phyloP scores from a whole-genome alignment of 2,797 vertebrate species.

The Rhinogobio ventralis region DNA sequence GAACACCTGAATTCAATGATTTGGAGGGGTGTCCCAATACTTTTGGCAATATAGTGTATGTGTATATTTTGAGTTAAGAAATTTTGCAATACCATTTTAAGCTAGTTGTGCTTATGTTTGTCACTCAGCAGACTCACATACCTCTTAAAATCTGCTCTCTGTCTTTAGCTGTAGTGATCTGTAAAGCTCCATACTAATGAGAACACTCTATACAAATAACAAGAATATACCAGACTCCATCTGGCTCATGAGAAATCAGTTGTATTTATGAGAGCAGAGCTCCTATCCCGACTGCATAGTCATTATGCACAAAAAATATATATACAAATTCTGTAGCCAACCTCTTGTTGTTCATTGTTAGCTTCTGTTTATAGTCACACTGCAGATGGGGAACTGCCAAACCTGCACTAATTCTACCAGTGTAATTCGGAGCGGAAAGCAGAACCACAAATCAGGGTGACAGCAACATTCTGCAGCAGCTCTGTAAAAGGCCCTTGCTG shows the following conservation, averaged over 20 bases:
- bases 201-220: conserved; percentile 31
- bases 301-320: conserved; percentile 51
- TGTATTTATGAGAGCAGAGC: conserved; percentile 36
- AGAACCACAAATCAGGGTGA: conserved; percentile 71
- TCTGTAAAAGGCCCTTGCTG: conserved; percentile 54
- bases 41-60: no score
- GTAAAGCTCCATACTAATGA: conserved; percentile 32
- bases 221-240: conserved; percentile 24
- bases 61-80: no score
- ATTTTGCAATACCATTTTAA: no score
- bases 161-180: conserved; percentile 28
- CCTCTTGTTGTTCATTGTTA: conserved; percentile 45
- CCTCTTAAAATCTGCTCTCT: neutral
- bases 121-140: neutral
- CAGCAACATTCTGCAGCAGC: conserved; percentile 72
- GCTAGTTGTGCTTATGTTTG: neutral
- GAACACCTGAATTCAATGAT: no score
- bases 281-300: conserved; percentile 37
- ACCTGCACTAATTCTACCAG: conserved; percentile 57
- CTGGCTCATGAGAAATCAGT: conserved; percentile 45
- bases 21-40: no score
- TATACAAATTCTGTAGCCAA: conserved; percentile 38
- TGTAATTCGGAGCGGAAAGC: conserved; percentile 53
- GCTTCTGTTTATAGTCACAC: conserved; percentile 56
- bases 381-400: conserved; percentile 57